Evolutionary conservation across 2,113 vertebrate species (phyloP), one percentile per base, ranked within the genome.

Genomic region (Aegypius monachus): DNA sequence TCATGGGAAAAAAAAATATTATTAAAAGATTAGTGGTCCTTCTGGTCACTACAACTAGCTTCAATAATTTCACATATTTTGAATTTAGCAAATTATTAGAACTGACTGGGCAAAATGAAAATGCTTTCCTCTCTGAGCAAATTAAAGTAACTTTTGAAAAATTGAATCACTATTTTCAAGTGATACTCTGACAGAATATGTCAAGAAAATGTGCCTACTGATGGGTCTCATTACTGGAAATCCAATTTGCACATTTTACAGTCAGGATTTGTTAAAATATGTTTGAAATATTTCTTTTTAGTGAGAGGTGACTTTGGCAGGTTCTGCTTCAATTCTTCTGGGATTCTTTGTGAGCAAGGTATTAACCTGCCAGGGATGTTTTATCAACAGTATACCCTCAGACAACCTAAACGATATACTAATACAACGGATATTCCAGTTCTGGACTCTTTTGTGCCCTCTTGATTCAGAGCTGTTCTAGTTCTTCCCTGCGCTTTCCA

Each of bases 191-290:
- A 89, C 75, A 89, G 52, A 90, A 12, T 72, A 84, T 72, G 68
- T 74, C 61, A 89, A 72, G 86, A 93, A 91, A 93, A 89, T 72
- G 48, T 84, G 56, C 56, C 62, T 81, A 52, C 61, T 80, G 84
- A 79, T 85, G 38, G 52, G 70, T 59, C 66, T 94, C 87, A 90
- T 96, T 96, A 89, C 36, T 78, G 53, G 61, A 91, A 94, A 94
- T 85, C 70, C 61, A 81, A 43, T 95, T 96, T 95, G 77, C 70
- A 82, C 89, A 63, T 86, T 97, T 89, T 85, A 85, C 56, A 87
- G 86, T 85, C 81, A 62, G 19, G 53, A 68, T 79, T 75, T 93
- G 55, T 87, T 93, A 88, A 65, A 91, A 78, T 81, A 74, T 34
- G 7, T 87, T 88, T 68, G 88, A 95, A 93, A 52, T 73, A 68